Percentiles rank a stretch among this genome's conserved stretches.
phyloP scores from a whole-genome alignment of 2,113 vertebrate genomes.

The Ophiodon elongatus region DNA sequence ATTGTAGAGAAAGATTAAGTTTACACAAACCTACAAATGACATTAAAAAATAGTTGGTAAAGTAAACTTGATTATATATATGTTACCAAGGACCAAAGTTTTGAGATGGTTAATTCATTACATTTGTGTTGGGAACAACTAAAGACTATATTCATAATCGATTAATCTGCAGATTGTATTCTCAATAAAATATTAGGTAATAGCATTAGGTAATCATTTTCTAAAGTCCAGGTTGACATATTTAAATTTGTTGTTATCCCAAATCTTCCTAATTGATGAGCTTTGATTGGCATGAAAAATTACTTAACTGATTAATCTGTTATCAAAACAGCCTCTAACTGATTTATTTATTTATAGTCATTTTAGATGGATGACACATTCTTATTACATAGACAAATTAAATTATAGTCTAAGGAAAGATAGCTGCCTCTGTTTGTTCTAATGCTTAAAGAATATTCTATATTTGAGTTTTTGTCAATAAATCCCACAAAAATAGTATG shows the following conservation, averaged over 20 bases:
- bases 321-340: too few species aligned
- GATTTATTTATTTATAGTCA: too few species aligned
- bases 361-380: too few species aligned
- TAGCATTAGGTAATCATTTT: neutral
- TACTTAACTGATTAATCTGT: neutral
- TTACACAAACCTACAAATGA: neutral
- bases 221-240: neutral
- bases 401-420: neutral
- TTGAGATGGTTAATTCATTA: neutral
- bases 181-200: neutral
- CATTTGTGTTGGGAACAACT: neutral
- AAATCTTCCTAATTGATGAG: neutral
- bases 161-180: neutral
- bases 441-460: neutral
- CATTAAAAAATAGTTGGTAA: neutral
- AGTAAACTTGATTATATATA: neutral
- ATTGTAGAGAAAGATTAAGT: neutral
- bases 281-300: neutral
- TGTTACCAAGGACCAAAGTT: neutral
- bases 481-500: neutral
- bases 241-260: neutral
- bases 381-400: too few species aligned
- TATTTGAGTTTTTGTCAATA: neutral
- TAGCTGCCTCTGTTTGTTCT: neutral
- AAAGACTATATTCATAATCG: neutral